Conservation (phyloP, 2,113 vertebrate genomes). For the Callorhinus ursinus region DNA sequence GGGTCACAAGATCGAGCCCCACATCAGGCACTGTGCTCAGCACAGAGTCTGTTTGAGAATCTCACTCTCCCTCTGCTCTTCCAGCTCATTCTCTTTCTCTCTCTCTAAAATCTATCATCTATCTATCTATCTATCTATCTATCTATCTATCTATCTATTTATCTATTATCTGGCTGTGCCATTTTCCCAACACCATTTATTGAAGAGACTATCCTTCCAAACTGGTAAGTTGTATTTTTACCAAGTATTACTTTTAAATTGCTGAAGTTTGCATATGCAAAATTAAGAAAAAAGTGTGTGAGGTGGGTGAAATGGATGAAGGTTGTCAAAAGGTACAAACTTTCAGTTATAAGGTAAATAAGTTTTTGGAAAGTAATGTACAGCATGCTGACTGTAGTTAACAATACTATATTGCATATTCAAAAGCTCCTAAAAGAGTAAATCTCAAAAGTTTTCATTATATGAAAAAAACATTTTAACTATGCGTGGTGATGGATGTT, state of each 20-base stretch:
- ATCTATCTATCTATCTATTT: no score
- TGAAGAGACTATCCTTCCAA: not conserved
- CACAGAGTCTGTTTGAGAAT: no score
- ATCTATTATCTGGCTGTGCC: no score
- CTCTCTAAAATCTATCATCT: no score
- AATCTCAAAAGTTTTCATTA: not conserved
- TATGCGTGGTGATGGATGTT: not conserved
- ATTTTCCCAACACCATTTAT: no score
- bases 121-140: no score
- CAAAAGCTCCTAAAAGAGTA: not conserved
- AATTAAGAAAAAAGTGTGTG: not conserved
- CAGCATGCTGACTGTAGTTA: not conserved
- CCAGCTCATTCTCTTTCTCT: no score
- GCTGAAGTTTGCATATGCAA: not conserved
- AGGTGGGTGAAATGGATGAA: not conserved
- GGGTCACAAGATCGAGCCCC: no score
- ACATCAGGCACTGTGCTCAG: no score
- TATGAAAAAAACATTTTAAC: not conserved
- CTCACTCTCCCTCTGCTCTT: no score
- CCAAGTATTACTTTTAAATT: not conserved
- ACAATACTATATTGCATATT: not conserved
- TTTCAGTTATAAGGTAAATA: not conserved
- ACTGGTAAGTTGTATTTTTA: slow-evolving; percentile 44
- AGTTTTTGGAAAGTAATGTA: not conserved
- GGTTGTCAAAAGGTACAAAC: not conserved